Percentiles rank a stretch among this genome's conserved stretches.
Evolutionary conservation across 2,797 vertebrate genomes (phyloP).

Genomic region (Poecilia gillii): DNA sequence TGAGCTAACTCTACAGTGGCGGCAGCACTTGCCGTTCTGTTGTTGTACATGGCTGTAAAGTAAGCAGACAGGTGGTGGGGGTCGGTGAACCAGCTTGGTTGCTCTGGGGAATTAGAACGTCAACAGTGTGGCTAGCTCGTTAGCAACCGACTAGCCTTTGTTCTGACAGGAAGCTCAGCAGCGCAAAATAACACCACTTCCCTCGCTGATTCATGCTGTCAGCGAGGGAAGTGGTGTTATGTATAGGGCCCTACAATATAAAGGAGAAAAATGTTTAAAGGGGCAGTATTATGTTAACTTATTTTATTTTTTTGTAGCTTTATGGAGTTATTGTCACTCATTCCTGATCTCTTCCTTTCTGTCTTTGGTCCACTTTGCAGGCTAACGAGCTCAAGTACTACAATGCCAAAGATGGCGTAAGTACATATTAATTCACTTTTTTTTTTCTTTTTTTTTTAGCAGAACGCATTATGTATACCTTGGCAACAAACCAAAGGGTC

Average conservation of each 20-base stretch:
- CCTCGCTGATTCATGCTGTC: background rate
- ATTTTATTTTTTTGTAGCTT: too few relatives aligned
- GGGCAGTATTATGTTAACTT: too few relatives aligned
- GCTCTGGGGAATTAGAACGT: slow-evolving; percentile 51
- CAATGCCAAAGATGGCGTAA: slow-evolving; percentile 90
- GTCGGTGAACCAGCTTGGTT: slow-evolving; percentile 37
- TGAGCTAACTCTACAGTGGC: slow-evolving; percentile 9
- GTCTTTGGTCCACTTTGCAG: slow-evolving; percentile 73
- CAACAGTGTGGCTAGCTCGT: slow-evolving; percentile 49
- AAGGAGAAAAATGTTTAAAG: background rate
- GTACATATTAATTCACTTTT: slow-evolving; percentile 53
- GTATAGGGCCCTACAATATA: background rate
- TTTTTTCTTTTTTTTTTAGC: background rate
- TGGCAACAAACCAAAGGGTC: slow-evolving; percentile 12
- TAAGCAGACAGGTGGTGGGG: slow-evolving; percentile 53
- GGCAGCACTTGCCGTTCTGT: slow-evolving; percentile 13
- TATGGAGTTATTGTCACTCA: background rate
- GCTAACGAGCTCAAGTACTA: slow-evolving; percentile 87
- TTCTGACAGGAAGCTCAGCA: slow-evolving; percentile 41
- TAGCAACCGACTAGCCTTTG: slow-evolving; percentile 44
- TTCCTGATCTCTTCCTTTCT: slow-evolving; percentile 20
- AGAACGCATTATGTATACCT: background rate
- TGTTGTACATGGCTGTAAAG: slow-evolving; percentile 23
- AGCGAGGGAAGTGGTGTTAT: background rate
- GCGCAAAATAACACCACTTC: slow-evolving; percentile 32